These are phyloP conservation scores for Acrocephalus kingi DNA, from an alignment of 2,113 vertebrate genomes.

Conservation along the genomic window DNA sequence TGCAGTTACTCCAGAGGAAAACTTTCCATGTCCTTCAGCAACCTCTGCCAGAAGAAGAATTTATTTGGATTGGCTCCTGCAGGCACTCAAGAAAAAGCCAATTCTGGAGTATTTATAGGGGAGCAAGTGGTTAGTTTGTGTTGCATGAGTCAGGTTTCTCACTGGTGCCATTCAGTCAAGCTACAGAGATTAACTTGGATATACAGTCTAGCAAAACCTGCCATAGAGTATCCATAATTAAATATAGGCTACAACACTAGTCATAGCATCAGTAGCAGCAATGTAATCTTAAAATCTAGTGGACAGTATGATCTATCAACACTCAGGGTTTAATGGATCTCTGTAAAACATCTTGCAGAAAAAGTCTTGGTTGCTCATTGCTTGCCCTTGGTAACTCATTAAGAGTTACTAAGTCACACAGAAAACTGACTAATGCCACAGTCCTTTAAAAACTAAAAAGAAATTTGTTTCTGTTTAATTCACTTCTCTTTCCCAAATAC, in stretches of 20 bases:
- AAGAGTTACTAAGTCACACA: accelerated
- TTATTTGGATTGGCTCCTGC: neutral
- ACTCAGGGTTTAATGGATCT: neutral
- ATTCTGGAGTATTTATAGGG: neutral
- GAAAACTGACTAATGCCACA: neutral
- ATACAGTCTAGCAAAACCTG: neutral
- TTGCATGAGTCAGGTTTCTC: neutral
- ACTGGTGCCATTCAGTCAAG: neutral
- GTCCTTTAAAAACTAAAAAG: neutral
- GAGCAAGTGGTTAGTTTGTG: neutral
- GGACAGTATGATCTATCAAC: neutral
- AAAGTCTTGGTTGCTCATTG: neutral
- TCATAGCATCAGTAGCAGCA: neutral
- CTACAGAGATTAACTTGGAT: neutral
- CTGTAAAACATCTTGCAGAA: neutral
- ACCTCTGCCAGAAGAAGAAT: neutral
- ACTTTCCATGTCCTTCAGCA: neutral
- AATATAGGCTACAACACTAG: neutral
- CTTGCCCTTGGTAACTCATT: neutral
- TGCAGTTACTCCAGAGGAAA: neutral
- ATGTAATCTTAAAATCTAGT: neutral
- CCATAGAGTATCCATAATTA: neutral
- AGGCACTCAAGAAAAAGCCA: neutral
- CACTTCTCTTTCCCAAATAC: neutral
- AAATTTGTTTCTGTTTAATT: neutral